Evolutionary conservation across 1,140 invertebrate genomes (phyloP), one percentile per base, ranked within the genome.

Genomic region (Dendroctonus valens): DNA sequence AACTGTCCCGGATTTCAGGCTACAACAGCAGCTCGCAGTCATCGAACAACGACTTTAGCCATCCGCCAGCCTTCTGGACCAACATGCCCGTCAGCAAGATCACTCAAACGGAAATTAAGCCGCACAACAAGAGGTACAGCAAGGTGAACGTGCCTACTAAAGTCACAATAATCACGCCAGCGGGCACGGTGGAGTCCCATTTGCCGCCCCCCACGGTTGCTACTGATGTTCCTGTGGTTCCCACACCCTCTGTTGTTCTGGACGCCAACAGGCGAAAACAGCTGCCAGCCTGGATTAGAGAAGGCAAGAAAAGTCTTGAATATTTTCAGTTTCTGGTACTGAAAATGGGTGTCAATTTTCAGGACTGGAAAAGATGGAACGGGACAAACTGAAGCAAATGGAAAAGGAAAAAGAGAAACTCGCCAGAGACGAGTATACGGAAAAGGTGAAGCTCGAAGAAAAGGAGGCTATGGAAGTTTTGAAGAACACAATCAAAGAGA

Each of bases 351-450:
- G 37, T 53, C 5, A 15, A 12, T 15, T 53, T 64, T 37, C 73
- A 82, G 84, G 96, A 41, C 80, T 98, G 63, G 96, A 98, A 78
- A 98, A 98, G 83, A 97, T 98, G 93, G 96, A 98, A 80, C 83
- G 91, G 53, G 95, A 98, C 71, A 98, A 98, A 79, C 88, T 90
- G 73, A 93, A 90, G 73, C 92, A 93, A 71, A 81, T 93, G 67
- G 92, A 97, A 77, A 87, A 86, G 53, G 89, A 92, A 73, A 81
- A 86, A 70, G 84, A 87, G 74, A 84, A 85, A 72, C 83, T 84
- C 68, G 83, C 86, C 68, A 80, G 84, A 70, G 86, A 88, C 69
- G 83, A 84, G 76, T 83, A 85, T 61, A 74, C 82, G 83, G 68
- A 82, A 85, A 76, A 86, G 85, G 76, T 79, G 79, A 81, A 81